Conservation (phyloP, 1,140 invertebrate genomes). For the Anastatus disparis region DNA sequence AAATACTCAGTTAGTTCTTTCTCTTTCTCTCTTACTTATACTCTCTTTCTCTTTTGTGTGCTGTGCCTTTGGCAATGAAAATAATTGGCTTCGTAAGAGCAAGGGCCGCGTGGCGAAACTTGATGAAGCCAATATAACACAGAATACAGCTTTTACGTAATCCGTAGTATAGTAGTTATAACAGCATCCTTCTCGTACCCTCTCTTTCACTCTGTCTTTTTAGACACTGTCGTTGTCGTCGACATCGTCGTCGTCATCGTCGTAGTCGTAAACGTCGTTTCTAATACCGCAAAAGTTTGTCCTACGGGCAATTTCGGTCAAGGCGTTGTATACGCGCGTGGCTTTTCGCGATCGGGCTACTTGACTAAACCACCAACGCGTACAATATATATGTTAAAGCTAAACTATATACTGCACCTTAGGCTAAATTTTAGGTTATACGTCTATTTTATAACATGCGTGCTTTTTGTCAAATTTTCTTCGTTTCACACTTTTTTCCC, state of each 20-base stretch:
- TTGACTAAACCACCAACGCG: no score
- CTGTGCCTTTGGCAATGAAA: slow-evolving; percentile 28
- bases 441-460: no score
- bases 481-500: no score
- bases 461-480: no score
- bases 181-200: neutral
- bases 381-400: no score
- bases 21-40: no score
- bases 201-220: neutral
- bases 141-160: neutral
- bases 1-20: no score
- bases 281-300: no score
- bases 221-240: neutral
- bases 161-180: neutral
- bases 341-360: slow-evolving; percentile 29
- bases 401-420: no score
- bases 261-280: no score
- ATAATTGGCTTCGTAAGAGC: slow-evolving; percentile 31
- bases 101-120: slow-evolving; percentile 14
- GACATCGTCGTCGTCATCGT: no score
- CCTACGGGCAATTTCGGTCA: neutral
- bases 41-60: neutral
- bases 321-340: neutral
- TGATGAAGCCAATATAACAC: slow-evolving; percentile 32
- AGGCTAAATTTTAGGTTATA: no score